phyloP scores from a whole-genome alignment of 1,140 invertebrate species.

The Drosophila kohkoa region DNA sequence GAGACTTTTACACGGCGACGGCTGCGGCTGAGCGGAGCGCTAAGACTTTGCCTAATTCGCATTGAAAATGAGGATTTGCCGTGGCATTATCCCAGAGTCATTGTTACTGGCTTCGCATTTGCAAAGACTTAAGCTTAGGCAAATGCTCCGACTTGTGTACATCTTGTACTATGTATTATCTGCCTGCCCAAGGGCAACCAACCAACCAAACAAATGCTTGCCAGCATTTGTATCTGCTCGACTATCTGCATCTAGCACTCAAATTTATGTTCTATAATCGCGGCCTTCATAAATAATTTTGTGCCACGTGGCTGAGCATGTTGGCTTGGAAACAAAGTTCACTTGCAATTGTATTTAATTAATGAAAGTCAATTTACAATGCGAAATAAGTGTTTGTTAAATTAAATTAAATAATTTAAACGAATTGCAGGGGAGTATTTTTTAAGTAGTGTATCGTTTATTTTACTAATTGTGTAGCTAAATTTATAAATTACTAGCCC shows the following conservation, averaged over 20 bases:
- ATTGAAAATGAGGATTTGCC: constrained; percentile 49
- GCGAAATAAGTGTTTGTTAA: too few relatives aligned
- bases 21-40: neutral
- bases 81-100: constrained; percentile 25
- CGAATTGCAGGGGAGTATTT: too few relatives aligned
- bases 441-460: too few relatives aligned
- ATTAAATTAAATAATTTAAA: too few relatives aligned
- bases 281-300: neutral
- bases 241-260: constrained; percentile 4
- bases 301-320: neutral
- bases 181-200: neutral
- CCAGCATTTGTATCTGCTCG: neutral
- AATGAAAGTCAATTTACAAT: too few relatives aligned
- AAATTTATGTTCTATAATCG: constrained; percentile 19
- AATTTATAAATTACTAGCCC: too few relatives aligned
- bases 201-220: too few relatives aligned
- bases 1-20: constrained; percentile 4
- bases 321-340: neutral
- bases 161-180: neutral
- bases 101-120: constrained; percentile 36
- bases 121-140: constrained; percentile 3
- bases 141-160: neutral
- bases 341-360: too few relatives aligned
- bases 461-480: too few relatives aligned
- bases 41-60: constrained; percentile 42